Conservation (phyloP, 2,113 vertebrate genomes). For the Bufo gargarizans region DNA sequence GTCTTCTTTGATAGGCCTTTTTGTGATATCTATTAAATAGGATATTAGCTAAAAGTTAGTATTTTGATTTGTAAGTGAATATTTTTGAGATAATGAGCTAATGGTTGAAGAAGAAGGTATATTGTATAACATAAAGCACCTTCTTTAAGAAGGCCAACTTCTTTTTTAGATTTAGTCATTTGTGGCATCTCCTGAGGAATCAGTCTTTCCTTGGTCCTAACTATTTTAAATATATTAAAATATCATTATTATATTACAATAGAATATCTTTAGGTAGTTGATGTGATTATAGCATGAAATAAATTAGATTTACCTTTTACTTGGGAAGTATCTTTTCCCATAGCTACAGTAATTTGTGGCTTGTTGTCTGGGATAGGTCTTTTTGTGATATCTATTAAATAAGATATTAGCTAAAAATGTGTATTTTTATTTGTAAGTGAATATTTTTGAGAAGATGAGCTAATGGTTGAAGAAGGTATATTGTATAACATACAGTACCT, state of each 20-base stretch:
- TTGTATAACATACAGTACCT: too few species aligned
- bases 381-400: not conserved
- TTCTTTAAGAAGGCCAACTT: not conserved
- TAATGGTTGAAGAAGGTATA: too few species aligned
- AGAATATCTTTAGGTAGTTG: not conserved
- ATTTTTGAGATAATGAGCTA: not conserved
- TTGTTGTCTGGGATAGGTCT: not conserved
- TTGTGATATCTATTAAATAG: slow-evolving; percentile 50
- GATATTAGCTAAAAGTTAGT: not conserved
- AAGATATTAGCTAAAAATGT: not conserved
- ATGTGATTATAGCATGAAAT: not conserved
- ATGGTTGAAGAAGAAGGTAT: not conserved
- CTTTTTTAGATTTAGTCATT: not conserved
- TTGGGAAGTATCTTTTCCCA: not conserved
- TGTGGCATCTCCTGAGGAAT: not conserved
- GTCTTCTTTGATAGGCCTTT: not conserved
- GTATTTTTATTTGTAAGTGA: not conserved
- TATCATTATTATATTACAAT: not conserved
- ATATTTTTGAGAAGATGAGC: too few species aligned
- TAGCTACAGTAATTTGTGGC: not conserved
- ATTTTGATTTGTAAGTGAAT: not conserved
- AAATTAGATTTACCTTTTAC: not conserved
- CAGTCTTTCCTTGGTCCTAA: not conserved
- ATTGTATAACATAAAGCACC: not conserved
- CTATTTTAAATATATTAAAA: slow-evolving; percentile 47